Evolutionary conservation across 2,888 invertebrate genomes (phyloP).

Genomic region (Pyrrhia umbra): DNA sequence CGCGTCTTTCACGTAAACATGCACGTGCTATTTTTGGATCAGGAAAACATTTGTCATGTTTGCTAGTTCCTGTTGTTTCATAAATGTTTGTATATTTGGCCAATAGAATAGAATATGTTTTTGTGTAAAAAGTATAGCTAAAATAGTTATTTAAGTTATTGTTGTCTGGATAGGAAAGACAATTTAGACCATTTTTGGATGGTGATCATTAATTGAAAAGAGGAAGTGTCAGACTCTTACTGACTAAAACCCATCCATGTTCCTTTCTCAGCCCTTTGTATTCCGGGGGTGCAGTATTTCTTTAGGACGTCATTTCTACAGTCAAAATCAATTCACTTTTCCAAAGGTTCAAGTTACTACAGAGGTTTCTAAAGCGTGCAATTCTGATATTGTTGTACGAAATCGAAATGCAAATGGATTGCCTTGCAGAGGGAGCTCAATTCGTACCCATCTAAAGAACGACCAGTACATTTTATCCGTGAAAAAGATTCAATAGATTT

Average conservation of each 20-base stretch:
- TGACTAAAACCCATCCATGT: too few species aligned
- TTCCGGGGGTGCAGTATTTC: too few species aligned
- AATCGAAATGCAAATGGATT: slow-evolving; percentile 45
- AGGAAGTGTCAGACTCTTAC: too few species aligned
- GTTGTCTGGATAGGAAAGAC: background rate
- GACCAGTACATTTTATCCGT: slow-evolving; percentile 27
- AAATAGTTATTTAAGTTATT: slow-evolving; percentile 2
- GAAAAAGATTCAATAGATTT: slow-evolving; percentile 28
- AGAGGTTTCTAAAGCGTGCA: slow-evolving; percentile 8
- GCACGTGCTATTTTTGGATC: slow-evolving; percentile 9
- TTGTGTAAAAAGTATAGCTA: background rate
- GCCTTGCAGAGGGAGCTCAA: slow-evolving; percentile 25
- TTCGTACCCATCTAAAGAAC: slow-evolving; percentile 30
- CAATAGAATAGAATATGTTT: too few species aligned
- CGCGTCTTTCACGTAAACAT: background rate
- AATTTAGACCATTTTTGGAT: too few species aligned
- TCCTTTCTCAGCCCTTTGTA: too few species aligned
- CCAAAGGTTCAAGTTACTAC: background rate
- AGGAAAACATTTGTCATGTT: slow-evolving; percentile 10
- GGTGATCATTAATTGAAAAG: too few species aligned
- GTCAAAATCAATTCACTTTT: background rate
- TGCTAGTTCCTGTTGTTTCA: slow-evolving; percentile 5
- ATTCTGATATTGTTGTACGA: slow-evolving; percentile 4
- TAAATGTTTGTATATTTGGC: slow-evolving; percentile 2
- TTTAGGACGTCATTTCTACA: too few species aligned